A percentile compares a stretch with the other conserved stretches of the same genome.
These are phyloP conservation scores for Sebastes nivosus DNA, from an alignment of 2,797 vertebrate genomes.

Conservation along the genomic window DNA sequence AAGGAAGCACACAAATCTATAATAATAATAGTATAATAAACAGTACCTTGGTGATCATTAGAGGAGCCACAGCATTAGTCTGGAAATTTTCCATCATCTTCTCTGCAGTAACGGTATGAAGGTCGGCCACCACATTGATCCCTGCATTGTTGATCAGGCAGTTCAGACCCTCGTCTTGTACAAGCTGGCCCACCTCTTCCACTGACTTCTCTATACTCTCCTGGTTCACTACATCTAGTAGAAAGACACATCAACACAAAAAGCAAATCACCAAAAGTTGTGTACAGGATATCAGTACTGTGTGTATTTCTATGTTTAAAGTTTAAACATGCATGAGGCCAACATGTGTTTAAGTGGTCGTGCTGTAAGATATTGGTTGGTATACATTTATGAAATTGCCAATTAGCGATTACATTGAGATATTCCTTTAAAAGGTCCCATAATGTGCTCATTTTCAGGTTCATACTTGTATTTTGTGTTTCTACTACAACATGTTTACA, in stretches of 20 bases:
- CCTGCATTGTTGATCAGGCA: constrained; percentile 87
- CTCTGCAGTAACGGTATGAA: constrained; percentile 82
- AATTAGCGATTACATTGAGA: background rate
- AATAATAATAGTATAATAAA: background rate
- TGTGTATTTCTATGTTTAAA: background rate
- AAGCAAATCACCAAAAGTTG: too few species aligned
- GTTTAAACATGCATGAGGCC: background rate
- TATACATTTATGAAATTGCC: background rate
- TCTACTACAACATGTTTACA: too few species aligned
- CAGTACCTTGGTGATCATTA: constrained; percentile 85
- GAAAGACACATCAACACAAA: background rate
- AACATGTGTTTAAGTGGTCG: background rate
- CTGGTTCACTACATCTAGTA: constrained; percentile 81
- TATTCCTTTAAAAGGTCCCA: background rate
- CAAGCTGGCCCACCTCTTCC: constrained; percentile 76
- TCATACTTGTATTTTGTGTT: too few species aligned
- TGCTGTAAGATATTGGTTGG: background rate
- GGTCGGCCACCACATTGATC: constrained; percentile 79
- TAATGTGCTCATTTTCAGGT: too few species aligned
- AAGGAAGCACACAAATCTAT: background rate
- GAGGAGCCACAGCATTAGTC: constrained; percentile 81
- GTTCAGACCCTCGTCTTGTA: constrained; percentile 82
- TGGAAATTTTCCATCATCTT: constrained; percentile 84
- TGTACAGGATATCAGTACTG: background rate
- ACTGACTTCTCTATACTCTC: constrained; percentile 81